Conservation (phyloP, 2,797 vertebrate species). For the Phrynocephalus forsythii region DNA sequence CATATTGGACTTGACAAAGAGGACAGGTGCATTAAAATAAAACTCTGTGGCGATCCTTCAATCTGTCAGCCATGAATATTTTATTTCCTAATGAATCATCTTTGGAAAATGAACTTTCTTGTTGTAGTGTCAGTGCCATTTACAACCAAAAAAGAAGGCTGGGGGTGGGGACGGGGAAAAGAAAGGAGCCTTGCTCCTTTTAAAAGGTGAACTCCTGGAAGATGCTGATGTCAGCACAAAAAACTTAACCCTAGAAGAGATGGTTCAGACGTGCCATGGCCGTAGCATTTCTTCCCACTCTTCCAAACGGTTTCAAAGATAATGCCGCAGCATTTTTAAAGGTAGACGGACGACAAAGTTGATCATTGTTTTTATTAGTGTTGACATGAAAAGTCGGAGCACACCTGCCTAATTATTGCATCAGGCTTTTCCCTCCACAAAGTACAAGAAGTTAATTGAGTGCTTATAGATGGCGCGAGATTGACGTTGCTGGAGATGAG, state of each 20-base stretch:
- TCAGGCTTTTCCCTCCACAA: conserved; percentile 29
- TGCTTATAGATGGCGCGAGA: neutral
- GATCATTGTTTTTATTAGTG: conserved; percentile 24
- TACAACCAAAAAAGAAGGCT: conserved; percentile 77
- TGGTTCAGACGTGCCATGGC: conserved; percentile 50
- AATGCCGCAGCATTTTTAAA: conserved; percentile 48
- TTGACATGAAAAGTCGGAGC: conserved; percentile 29
- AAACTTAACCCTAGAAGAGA: conserved; percentile 74
- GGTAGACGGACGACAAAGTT: conserved; percentile 56
- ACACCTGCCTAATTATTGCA: conserved; percentile 20
- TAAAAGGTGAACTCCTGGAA: conserved; percentile 81
- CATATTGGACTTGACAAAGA: conserved; percentile 98
- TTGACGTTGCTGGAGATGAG: conserved; percentile 23
- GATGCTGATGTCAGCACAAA: conserved; percentile 79
- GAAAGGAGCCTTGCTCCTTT: conserved; percentile 73
- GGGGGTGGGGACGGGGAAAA: conserved; percentile 55
- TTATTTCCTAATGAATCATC: conserved; percentile 94
- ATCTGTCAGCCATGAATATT: conserved; percentile 97
- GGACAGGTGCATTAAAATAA: conserved; percentile 99
- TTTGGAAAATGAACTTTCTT: conserved; percentile 90
- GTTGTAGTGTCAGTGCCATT: conserved; percentile 86
- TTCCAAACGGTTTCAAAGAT: conserved; percentile 54
- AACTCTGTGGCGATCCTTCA: conserved; percentile 97
- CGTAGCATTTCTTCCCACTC: neutral
- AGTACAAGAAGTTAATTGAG: conserved; percentile 43